Evolutionary conservation across 2,888 invertebrate genomes (phyloP), one percentile per base, ranked within the genome.

Genomic region (Acanthoscelides obtectus): DNA sequence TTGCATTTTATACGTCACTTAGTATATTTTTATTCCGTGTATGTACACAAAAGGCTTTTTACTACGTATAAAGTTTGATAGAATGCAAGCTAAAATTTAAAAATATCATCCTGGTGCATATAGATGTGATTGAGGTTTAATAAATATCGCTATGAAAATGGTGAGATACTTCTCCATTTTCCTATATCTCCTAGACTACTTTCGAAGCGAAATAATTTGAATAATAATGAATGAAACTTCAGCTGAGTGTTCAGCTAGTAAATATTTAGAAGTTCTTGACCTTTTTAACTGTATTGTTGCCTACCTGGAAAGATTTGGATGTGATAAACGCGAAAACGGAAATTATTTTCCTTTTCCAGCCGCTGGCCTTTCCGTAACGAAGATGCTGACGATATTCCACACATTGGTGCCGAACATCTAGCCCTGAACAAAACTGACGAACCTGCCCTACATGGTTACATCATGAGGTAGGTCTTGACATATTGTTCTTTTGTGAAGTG

Each of bases 281-380:
- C 79, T 80, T 79, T 78, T 77, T 73, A 69, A 75, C 74, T 71
- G 64, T 72, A 76, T 76, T 76, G 75, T 77, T 74, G 73, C 70
- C 72, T 69, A 64, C 6, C 72, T 63, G 66, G 20, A 20, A 20
- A 75, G 75, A 76, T 76, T 71, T 72, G 68, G 12, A 67, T 22
- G 22, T 22, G 67, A 67, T 21, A 27, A 20, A 68, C 22, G 66
- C 3, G 66, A 21, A 22, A 66, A 22, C 20, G 6, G 8, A 21
- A 19, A 21, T 45, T n/a, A 25, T 68, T 68, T 72, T 74, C 71
- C 27, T 22, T 85, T 83, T 88, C 82, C 74, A 94, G 94, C 84
- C 91, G 94, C 45, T 92, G 94, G 90, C 91, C 93, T 17, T 91
- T 93, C 85, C 87, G 88, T 72, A 90, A 90, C 74, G 88, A 87